Evolutionary conservation across 1,140 invertebrate genomes (phyloP).

Genomic region (Drusus annulatus): DNA sequence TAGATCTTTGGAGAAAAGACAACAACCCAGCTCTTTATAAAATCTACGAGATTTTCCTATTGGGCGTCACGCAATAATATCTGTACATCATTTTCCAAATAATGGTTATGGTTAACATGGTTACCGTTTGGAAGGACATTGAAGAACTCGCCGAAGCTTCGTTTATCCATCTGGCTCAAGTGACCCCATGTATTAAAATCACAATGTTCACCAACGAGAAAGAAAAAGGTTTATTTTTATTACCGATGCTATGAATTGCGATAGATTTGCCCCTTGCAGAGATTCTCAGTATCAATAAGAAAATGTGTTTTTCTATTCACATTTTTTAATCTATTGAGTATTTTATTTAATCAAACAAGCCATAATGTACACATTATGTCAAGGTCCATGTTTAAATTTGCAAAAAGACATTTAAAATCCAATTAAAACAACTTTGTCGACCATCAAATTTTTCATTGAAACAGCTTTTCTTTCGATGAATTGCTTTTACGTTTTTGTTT

Average conservation of each 20-base stretch:
- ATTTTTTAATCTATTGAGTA: too few species aligned
- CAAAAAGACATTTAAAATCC: too few species aligned
- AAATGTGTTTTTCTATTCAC: too few species aligned
- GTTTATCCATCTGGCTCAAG: constrained; percentile 53
- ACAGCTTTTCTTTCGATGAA: too few species aligned
- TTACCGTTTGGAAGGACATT: constrained; percentile 51
- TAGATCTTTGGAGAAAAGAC: constrained; percentile 49
- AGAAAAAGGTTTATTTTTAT: constrained; percentile 8
- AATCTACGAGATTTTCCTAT: constrained; percentile 32
- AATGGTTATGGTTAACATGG: constrained; percentile 50
- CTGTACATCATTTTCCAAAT: constrained; percentile 52
- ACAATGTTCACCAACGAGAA: constrained; percentile 40
- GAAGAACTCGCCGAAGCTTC: constrained; percentile 56
- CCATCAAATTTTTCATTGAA: too few species aligned
- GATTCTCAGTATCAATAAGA: constrained; percentile 37
- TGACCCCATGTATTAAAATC: constrained; percentile 50
- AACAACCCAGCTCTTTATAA: constrained; percentile 29
- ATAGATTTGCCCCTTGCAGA: constrained; percentile 36
- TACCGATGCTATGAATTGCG: constrained; percentile 37
- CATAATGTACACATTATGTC: too few species aligned
- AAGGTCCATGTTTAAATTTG: too few species aligned
- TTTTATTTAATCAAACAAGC: too few species aligned
- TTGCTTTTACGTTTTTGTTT: too few species aligned
- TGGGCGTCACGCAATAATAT: constrained; percentile 52
- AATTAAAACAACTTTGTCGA: too few species aligned